These are phyloP conservation scores for Acanthis flammea DNA, from an alignment of 2,797 vertebrate species.

Conservation along the genomic window DNA sequence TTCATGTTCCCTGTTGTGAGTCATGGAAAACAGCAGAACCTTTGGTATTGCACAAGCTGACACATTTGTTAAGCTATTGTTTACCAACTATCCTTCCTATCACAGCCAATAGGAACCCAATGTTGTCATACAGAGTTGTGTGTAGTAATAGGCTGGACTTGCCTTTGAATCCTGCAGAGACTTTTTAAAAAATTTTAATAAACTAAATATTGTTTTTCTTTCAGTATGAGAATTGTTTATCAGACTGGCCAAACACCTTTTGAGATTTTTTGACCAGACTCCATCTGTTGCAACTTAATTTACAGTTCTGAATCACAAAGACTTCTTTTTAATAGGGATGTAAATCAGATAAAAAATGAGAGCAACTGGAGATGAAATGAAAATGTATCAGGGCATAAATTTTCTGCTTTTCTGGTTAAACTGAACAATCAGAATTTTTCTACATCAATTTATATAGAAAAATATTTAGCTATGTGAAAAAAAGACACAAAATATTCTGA, in stretches of 20 bases:
- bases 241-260: not conserved
- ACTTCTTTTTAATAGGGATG: not conserved
- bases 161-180: not conserved
- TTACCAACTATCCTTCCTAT: conserved; percentile 12
- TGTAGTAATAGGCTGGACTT: not conserved
- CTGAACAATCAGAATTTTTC: not conserved
- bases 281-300: not conserved
- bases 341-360: not conserved
- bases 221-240: not conserved
- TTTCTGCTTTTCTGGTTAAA: not conserved
- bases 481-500: not conserved
- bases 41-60: conserved; percentile 46
- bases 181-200: not conserved
- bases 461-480: not conserved
- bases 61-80: conserved; percentile 55
- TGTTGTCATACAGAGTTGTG: not conserved
- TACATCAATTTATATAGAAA: not conserved
- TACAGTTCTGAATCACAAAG: not conserved
- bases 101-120: conserved; percentile 7
- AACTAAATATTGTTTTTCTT: not conserved
- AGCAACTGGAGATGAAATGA: not conserved
- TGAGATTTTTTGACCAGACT: not conserved
- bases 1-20: conserved; percentile 54
- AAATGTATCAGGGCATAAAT: not conserved
- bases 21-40: conserved; percentile 59